These are phyloP conservation scores for honey bee (Apis mellifera) DNA, from an alignment of 1,140 invertebrate species.

Conservation along the genomic window DNA sequence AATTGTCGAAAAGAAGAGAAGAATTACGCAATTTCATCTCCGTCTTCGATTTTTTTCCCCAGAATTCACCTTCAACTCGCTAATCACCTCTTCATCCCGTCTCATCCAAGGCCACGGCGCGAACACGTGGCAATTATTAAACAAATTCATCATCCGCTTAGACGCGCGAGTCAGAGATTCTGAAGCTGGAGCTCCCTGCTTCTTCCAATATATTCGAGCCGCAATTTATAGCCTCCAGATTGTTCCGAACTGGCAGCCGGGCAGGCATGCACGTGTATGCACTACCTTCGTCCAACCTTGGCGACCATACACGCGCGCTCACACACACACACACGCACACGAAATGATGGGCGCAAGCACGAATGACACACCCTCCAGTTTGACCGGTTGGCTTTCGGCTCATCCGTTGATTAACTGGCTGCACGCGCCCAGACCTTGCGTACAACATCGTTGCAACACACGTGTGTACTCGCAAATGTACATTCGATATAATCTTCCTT, in stretches of 20 bases:
- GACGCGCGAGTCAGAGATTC: too few relatives aligned
- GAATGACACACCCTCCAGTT: conserved; percentile 67
- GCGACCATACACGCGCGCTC: too few relatives aligned
- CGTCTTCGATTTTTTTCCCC: too few relatives aligned
- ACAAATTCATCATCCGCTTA: conserved; percentile 23
- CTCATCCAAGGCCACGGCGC: neutral
- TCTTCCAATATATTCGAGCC: conserved; percentile 53
- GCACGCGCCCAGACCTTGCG: conserved; percentile 57
- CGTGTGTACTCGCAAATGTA: neutral
- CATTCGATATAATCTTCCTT: neutral
- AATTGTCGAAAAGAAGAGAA: too few relatives aligned
- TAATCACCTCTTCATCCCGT: too few relatives aligned
- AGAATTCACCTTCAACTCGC: too few relatives aligned
- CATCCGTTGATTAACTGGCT: conserved; percentile 72
- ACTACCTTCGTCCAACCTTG: too few relatives aligned
- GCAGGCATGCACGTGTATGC: neutral
- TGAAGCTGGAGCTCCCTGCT: neutral
- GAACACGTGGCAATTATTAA: conserved; percentile 34
- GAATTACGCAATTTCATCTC: too few relatives aligned
- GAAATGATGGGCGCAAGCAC: conserved; percentile 35
- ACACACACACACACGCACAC: neutral
- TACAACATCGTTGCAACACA: conserved; percentile 8
- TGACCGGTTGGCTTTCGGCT: conserved; percentile 69
- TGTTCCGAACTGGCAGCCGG: conserved; percentile 54
- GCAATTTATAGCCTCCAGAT: conserved; percentile 57